Percentiles rank a stretch among this genome's conserved stretches.
phyloP scores from a whole-genome alignment of 2,797 vertebrate species.

The Girardinus metallicus region DNA sequence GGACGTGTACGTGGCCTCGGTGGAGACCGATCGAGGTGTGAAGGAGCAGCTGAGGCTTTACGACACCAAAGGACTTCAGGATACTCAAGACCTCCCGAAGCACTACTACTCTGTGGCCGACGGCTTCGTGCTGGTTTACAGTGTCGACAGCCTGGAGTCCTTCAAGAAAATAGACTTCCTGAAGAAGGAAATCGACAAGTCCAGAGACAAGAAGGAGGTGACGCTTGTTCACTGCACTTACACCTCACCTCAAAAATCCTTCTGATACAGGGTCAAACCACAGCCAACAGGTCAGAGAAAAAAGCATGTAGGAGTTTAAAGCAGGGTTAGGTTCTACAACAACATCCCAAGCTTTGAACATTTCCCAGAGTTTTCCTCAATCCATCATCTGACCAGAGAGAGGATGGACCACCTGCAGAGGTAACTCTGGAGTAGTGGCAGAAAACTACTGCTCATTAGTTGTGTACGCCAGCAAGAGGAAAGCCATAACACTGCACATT shows the following conservation, averaged over 20 bases:
- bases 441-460: background rate
- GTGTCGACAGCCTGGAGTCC: constrained; percentile 90
- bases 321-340: background rate
- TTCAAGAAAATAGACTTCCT: constrained; percentile 90
- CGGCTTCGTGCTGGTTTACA: constrained; percentile 93
- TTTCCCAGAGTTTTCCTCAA: background rate
- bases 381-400: background rate
- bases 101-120: constrained; percentile 94
- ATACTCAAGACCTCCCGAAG: constrained; percentile 89
- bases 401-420: background rate
- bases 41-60: constrained; percentile 94
- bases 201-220: constrained; percentile 96
- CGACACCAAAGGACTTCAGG: constrained; percentile 90
- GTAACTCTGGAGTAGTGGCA: too few relatives aligned
- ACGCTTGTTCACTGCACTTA: background rate
- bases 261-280: background rate
- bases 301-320: background rate
- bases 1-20: constrained; percentile 92
- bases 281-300: background rate
- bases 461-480: background rate
- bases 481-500: background rate
- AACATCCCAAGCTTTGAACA: background rate
- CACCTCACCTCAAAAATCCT: background rate
- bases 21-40: constrained; percentile 92
- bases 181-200: constrained; percentile 94